Evolutionary conservation across 1,140 invertebrate genomes (phyloP), one percentile per base, ranked within the genome.

Genomic region (Caerostris darwini): DNA sequence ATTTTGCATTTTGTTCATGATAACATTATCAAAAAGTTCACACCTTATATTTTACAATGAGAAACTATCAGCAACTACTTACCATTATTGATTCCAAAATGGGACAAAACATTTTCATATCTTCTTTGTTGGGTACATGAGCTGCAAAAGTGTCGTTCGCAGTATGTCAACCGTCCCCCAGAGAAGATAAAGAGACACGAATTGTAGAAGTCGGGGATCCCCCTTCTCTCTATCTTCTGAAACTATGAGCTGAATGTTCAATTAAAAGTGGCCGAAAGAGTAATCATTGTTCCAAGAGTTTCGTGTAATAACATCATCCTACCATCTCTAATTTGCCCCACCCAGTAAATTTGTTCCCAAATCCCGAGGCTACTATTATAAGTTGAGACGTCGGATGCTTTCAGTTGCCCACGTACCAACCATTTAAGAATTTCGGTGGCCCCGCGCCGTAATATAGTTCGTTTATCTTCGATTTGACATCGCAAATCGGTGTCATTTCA

Each of bases 271-370:
- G 61, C 61, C 57, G 82, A 54, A 90, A 90, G 57, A 85, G 71
- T 86, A 83, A 83, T 92, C 81, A 92, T 69, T 64, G 91, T 67
- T 64, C 59, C 58, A 19, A 14, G 34, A 85, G 50, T 50, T 85
- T 85, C 82, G 59, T 86, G 91, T 92, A 92, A 92, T 92, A 92
- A 85, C 91, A 81, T 92, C 91, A 71, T 85, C 91, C 61, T 81
- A 59, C 91, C 91, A 67, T 85, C 50, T 58, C 53, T 67, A 85
- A 92, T 67, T 56, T 67, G 82, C 91, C 82, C 91, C 91, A 92
- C 91, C 91, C 91, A 77, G 81, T 85, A 92, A 92, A 92, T 92
- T 85, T 67, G 59, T 86, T n/a, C 81, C 59, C 12, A 12, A 83
- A 85, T 67, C 91, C 91, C 59, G n/a, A 67, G 91, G 91, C 91